Conservation (phyloP, 1,140 invertebrate species). For the Drosophila lacteicornis region DNA sequence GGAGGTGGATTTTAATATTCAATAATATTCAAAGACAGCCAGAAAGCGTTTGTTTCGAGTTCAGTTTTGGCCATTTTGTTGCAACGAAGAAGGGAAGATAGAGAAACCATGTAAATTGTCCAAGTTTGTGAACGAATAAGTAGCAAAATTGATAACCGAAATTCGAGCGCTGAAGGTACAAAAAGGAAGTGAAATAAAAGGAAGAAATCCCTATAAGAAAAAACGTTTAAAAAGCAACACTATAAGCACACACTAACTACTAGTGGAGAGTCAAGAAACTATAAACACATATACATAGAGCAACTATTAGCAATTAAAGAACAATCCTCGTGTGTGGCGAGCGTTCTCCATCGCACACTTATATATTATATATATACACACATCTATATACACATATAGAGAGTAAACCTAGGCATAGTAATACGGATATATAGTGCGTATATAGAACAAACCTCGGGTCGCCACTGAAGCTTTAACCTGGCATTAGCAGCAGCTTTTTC, state of each 20-base stretch:
- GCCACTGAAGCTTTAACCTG: conserved; percentile 56
- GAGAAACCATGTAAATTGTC: conserved; percentile 61
- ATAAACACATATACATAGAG: conserved; percentile 39
- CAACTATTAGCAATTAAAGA: conserved; percentile 62
- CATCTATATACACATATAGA: conserved; percentile 7
- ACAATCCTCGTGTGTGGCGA: conserved; percentile 44
- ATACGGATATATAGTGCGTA: conserved; percentile 32
- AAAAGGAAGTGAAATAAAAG: conserved; percentile 44
- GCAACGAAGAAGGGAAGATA: not conserved
- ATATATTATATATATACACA: conserved; percentile 26
- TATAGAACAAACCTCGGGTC: conserved; percentile 50
- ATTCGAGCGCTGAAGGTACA: conserved; percentile 85
- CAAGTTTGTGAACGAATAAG: conserved; percentile 53
- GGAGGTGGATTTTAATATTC: conserved; percentile 6
- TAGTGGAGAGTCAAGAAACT: conserved; percentile 54
- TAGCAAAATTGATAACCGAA: conserved; percentile 61
- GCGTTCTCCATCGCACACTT: conserved; percentile 23
- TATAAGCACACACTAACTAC: conserved; percentile 51
- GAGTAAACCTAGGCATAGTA: conserved; percentile 28
- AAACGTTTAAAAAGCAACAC: conserved; percentile 36
- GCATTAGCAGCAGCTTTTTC: conserved; percentile 38
- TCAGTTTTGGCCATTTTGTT: conserved; percentile 47
- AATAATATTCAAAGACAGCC: conserved; percentile 19
- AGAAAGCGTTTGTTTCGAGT: conserved; percentile 54
- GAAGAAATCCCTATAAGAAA: conserved; percentile 24